Evolutionary conservation across 2,113 vertebrate species (phyloP), one percentile per base, ranked within the genome.

Genomic region (Amphiprion ocellaris): DNA sequence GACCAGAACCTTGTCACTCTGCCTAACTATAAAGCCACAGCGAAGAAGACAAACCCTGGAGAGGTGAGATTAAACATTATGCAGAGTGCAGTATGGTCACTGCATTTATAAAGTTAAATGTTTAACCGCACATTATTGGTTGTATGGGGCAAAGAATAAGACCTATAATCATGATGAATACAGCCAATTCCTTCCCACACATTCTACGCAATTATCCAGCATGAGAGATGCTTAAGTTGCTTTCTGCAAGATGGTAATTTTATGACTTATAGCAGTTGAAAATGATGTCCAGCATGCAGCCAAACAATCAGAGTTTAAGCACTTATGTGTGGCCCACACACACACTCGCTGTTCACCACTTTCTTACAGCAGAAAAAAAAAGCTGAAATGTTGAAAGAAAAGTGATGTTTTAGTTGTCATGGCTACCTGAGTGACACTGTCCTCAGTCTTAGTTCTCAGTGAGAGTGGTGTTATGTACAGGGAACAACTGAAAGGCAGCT

Each of bases 1-100:
- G 94, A 95, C 59, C 86, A 94, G 84, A 95, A 97, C 78, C 95
- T 97, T 53, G 94, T 94, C 84, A 95, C 92, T 0, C 84, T 97
- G 82, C 63, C 86, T 10, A 92, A 93, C 6, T 95, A 80, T 15
- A 88, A 80, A 75, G 97, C 97, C 37, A 96, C 86, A 5, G 96
- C 96, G 37, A 93, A 93, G 81, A 97, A 93, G 80, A 89, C 84
- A 15, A 89, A 95, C 30, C 59, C 66, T 33, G 93, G 94, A 74
- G 95, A 96, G 96, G 97, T 97, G 90, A 0, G 75, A 52, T 21
- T 49, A 21, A 65, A 28, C 8, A 30, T 12, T n/a, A 4, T 17
- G 41, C 61, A 37, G 9, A 19, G 15, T 8, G 33, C 24, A 21
- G 10, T 7, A 4, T 3, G 21, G 17, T 63, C 30, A 56, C 30